Base-by-base conservation (phyloP, 2,113 vertebrate species). In the Sporophila hypoxantha region DNA sequence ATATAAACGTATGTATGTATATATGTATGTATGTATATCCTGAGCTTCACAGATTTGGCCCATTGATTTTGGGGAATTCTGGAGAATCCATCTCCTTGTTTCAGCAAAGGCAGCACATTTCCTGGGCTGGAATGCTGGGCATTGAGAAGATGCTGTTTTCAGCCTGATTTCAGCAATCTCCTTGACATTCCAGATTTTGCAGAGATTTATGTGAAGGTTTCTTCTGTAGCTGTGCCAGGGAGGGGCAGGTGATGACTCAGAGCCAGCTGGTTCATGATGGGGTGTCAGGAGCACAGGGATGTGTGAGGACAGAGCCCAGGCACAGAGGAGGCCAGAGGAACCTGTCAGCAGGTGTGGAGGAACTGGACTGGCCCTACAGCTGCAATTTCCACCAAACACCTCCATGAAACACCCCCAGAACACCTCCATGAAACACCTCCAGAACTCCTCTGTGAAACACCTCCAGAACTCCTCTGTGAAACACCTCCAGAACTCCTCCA, bases 1-100 rank as follows among this genome's bases (percentile, higher is more conserved):
- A 19, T 3, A 17, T 42, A 5, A 2, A n/a, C n/a, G n/a, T 18
- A 5, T 3, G 32, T 26, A n/a, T 2, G 4, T 16, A 13, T 29
- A 17, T 3, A 26, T 50, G 7, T 26, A 9, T 49, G 9, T 26
- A 19, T 29, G 10, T 22, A 3, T n/a, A 11, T 37, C 29, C 29
- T 4, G 1, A 23, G 14, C 49, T 88, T n/a, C 5, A 2, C 41
- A 18, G 10, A 32, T 44, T 56, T 87, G 39, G 17, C 34, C 17
- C 14, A 1, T 6, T 23, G 62, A 7, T 42, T 76, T 82, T 7
- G 29, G 22, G 25, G 25, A 60, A 53, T 4, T 47, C 29, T 61
- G 82, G 53, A 65, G 77, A 60, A 80, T 30, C 16, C 42, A 55
- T 37, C 42, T 49, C 0, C 34, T 30, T 65, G 10, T 84, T 81